Conservation (phyloP, 2,888 invertebrate species). For the Candidula unifasciata region DNA sequence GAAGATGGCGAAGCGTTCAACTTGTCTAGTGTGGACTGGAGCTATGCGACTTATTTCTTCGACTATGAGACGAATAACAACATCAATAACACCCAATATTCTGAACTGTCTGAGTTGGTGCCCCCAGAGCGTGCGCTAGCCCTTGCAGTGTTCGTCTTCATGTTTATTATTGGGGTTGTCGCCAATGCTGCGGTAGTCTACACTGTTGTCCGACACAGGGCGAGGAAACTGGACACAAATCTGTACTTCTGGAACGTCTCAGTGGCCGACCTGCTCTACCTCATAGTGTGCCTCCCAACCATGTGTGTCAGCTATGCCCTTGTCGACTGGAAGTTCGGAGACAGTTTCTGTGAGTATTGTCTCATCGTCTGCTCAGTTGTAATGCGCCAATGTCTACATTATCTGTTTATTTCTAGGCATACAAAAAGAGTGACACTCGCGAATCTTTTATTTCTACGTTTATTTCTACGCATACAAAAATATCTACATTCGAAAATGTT, state of each 20-base stretch:
- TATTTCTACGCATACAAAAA: too few relatives aligned
- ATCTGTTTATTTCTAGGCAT: too few relatives aligned
- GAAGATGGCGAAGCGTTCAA: background rate
- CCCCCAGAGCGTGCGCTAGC: slow-evolving; percentile 30
- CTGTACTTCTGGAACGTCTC: slow-evolving; percentile 59
- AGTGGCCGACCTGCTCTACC: slow-evolving; percentile 88
- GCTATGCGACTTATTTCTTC: background rate
- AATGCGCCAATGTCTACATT: too few relatives aligned
- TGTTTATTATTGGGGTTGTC: slow-evolving; percentile 29
- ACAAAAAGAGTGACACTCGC: too few relatives aligned
- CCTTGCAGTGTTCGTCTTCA: slow-evolving; percentile 3
- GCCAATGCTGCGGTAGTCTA: slow-evolving; percentile 53
- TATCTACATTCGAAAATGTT: too few relatives aligned
- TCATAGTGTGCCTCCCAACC: slow-evolving; percentile 92
- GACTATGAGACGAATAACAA: background rate
- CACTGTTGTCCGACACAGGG: slow-evolving; percentile 49
- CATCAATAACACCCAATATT: background rate
- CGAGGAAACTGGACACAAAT: slow-evolving; percentile 58
- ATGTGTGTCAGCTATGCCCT: slow-evolving; percentile 91
- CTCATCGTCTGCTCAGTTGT: too few relatives aligned
- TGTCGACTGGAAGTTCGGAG: slow-evolving; percentile 90
- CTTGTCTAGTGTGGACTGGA: background rate
- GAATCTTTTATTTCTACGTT: too few relatives aligned
- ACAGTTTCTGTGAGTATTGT: slow-evolving; percentile 86
- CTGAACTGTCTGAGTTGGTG: background rate